A percentile compares a stretch with the other conserved stretches of the same genome.
phyloP scores from a whole-genome alignment of 2,797 vertebrate species.

The Macrochelys suwanniensis region DNA sequence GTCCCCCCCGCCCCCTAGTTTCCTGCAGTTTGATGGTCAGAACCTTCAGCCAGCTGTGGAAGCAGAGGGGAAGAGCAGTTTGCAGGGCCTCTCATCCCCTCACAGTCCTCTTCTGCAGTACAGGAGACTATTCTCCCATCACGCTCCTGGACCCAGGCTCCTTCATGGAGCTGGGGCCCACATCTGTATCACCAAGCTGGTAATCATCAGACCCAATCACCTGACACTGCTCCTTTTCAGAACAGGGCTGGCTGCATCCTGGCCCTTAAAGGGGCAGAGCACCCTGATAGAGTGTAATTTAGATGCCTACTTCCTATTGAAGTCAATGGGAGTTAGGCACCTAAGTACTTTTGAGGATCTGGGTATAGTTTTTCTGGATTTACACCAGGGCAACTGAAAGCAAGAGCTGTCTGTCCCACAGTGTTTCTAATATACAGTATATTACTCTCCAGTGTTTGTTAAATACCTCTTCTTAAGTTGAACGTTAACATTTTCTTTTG shows the following conservation, averaged over 20 bases:
- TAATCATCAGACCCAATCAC: neutral
- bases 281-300: neutral
- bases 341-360: neutral
- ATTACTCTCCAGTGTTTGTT: neutral
- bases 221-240: neutral
- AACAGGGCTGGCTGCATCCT: neutral
- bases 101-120: neutral
- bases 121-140: neutral
- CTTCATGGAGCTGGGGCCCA: neutral
- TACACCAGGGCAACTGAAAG: neutral
- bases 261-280: neutral
- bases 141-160: neutral
- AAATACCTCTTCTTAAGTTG: neutral
- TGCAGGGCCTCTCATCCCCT: neutral
- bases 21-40: neutral
- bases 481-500: neutral
- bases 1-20: neutral
- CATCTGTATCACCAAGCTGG: neutral
- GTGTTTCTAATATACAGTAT: neutral
- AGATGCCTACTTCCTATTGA: neutral
- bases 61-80: neutral
- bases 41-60: neutral
- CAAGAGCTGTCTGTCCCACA: neutral
- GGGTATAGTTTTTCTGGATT: neutral
- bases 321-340: neutral